A percentile compares a stretch with the other conserved stretches of the same genome.
These are phyloP conservation scores for Parnassius smintheus DNA, from an alignment of 2,888 invertebrate species.

Conservation along the genomic window DNA sequence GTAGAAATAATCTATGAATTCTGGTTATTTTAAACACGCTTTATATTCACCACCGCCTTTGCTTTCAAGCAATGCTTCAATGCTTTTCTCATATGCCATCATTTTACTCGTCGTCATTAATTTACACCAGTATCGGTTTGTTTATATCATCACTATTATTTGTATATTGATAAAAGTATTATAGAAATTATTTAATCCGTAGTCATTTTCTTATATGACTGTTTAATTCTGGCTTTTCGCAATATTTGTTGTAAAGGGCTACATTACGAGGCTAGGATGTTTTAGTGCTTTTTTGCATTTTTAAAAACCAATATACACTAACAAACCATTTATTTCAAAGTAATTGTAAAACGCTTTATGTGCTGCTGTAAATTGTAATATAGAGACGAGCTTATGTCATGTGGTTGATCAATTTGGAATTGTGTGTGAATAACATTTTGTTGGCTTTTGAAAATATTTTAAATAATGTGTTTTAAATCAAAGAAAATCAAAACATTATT, in stretches of 20 bases:
- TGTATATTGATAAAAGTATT: not conserved
- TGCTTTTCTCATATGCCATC: constrained; percentile 73
- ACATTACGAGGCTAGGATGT: not conserved
- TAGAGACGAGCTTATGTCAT: constrained; percentile 52
- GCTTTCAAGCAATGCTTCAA: constrained; percentile 62
- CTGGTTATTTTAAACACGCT: constrained; percentile 36
- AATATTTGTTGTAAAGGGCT: not conserved
- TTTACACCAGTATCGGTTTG: constrained; percentile 29
- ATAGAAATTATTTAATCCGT: constrained; percentile 13
- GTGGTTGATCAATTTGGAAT: constrained; percentile 79
- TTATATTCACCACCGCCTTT: constrained; percentile 53
- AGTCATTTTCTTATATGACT: constrained; percentile 29
- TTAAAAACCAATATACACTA: constrained; percentile 68
- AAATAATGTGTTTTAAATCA: not conserved
- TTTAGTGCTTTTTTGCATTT: constrained; percentile 39
- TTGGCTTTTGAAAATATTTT: constrained; percentile 57
- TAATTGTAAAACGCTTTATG: constrained; percentile 60
- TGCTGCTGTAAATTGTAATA: constrained; percentile 53
- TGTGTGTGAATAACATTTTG: constrained; percentile 60
- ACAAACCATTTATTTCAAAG: constrained; percentile 65
- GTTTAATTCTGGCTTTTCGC: constrained; percentile 29
- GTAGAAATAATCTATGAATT: constrained; percentile 1
- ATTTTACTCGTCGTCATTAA: constrained; percentile 34
- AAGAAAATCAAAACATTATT: not conserved
- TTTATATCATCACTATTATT: constrained; percentile 18